Evolutionary conservation across 1,140 invertebrate genomes (phyloP).

Genomic region (Oscheius sp.): DNA sequence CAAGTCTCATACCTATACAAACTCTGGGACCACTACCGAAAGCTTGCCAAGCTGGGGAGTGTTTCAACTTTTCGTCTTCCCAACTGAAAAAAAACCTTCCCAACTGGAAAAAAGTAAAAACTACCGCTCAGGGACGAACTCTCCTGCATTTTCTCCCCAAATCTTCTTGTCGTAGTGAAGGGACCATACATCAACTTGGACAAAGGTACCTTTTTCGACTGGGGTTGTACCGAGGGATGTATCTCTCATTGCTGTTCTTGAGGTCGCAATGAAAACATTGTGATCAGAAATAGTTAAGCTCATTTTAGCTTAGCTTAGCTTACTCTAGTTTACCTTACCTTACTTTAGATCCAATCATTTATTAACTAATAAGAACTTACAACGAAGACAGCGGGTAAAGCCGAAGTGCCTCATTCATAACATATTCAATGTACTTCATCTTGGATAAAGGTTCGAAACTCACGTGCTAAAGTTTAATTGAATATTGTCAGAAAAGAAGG

Average conservation of each 20-base stretch:
- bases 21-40: conserved; percentile 56
- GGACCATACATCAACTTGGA: not conserved
- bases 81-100: conserved; percentile 16
- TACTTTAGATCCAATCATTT: not conserved
- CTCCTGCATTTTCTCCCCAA: conserved; percentile 14
- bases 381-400: conserved; percentile 13
- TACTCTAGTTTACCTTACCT: not conserved
- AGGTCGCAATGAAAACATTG: not conserved
- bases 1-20: conserved; percentile 59
- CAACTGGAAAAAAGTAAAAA: not conserved
- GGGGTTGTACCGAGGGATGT: not conserved
- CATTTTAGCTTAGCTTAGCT: too few relatives aligned
- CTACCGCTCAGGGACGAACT: conserved; percentile 13
- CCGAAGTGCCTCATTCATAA: conserved; percentile 9
- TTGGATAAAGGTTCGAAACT: not conserved
- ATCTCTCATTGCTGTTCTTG: conserved; percentile 5
- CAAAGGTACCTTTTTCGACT: conserved; percentile 21
- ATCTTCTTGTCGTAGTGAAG: conserved; percentile 18
- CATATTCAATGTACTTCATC: conserved; percentile 1
- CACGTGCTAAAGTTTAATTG: not conserved
- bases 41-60: conserved; percentile 39
- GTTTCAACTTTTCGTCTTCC: not conserved
- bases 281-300: not conserved
- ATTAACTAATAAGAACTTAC: conserved; percentile 6
- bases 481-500: not conserved